A percentile compares a stretch with the other conserved stretches of the same genome.
Conservation (phyloP, 2,797 vertebrate genomes). For the Steatocranus sp. region DNA sequence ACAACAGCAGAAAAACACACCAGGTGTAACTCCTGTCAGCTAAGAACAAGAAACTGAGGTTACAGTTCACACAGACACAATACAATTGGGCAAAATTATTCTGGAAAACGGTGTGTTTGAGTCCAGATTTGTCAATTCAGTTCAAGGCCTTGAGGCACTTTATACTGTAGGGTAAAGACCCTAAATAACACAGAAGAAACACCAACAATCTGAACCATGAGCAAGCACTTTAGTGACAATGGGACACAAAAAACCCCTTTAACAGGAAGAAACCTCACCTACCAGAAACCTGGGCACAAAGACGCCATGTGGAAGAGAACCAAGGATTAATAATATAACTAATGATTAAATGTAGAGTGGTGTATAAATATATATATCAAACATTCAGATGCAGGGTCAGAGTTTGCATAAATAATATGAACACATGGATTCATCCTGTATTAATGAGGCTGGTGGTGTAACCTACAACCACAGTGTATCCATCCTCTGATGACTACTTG, state of each 20-base stretch:
- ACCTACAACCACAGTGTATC: not conserved
- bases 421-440: not conserved
- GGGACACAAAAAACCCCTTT: accelerated
- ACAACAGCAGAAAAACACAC: not conserved
- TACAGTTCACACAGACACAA: not conserved
- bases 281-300: not conserved
- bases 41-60: not conserved
- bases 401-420: not conserved
- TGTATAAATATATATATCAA: not conserved
- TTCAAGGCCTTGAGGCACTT: not conserved
- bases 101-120: not conserved
- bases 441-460: not conserved
- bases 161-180: not conserved
- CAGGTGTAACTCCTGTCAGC: not conserved
- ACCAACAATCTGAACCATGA: not conserved
- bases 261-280: not conserved
- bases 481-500: not conserved
- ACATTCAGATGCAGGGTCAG: not conserved
- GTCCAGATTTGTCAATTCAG: not conserved
- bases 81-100: not conserved
- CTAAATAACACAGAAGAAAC: not conserved
- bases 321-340: not conserved
- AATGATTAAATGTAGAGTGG: not conserved
- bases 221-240: not conserved
- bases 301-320: not conserved